phyloP scores from a whole-genome alignment of 2,113 vertebrate genomes.

The Alexandromys fortis region DNA sequence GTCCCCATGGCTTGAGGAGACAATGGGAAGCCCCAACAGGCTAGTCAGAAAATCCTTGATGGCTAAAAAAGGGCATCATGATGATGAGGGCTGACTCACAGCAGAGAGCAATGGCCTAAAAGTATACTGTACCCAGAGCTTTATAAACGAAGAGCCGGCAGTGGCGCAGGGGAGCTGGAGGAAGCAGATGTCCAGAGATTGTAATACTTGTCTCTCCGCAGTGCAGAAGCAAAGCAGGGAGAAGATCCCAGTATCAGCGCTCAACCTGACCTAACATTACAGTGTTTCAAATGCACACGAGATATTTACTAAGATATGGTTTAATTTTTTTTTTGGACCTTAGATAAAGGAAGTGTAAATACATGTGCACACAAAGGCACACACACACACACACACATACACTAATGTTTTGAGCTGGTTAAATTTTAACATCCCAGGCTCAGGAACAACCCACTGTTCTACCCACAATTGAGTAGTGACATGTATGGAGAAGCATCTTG shows the following conservation, averaged over 20 bases:
- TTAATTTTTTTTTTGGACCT: neutral
- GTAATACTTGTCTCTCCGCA: too few relatives aligned
- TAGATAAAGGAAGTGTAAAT: neutral
- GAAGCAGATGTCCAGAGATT: neutral
- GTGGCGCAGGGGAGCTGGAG: neutral
- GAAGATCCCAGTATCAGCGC: neutral
- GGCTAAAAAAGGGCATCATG: neutral
- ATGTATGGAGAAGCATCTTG: rapidly evolving
- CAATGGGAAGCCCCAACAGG: neutral
- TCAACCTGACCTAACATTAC: too few relatives aligned
- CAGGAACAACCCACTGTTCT: neutral
- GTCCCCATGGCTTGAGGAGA: neutral
- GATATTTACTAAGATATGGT: neutral
- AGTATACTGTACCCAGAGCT: too few relatives aligned
- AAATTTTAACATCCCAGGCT: neutral
- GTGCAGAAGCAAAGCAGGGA: neutral
- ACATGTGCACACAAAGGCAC: neutral
- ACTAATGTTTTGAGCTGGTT: neutral
- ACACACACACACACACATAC: too few relatives aligned
- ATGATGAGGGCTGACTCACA: neutral
- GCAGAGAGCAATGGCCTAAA: neutral
- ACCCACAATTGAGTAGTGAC: too few relatives aligned
- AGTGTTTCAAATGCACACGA: neutral
- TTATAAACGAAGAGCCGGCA: neutral
- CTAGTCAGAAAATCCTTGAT: neutral